Evolutionary conservation across 2,888 invertebrate species (phyloP).

Genomic region (Quadroppia sp.): DNA sequence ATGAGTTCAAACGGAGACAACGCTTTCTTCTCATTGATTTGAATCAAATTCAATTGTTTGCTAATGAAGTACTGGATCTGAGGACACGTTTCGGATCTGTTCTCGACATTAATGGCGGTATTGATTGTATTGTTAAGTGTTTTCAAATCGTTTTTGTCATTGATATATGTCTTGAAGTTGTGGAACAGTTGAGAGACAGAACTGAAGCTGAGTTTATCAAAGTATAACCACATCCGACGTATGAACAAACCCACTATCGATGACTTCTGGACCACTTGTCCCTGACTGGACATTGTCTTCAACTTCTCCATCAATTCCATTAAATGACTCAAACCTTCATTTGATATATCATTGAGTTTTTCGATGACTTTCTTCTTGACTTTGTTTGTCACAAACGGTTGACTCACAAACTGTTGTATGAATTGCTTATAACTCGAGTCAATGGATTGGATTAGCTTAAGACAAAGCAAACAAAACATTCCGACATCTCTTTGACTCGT

Average conservation of each 20-base stretch:
- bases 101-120: background rate
- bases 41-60: slow-evolving; percentile 39
- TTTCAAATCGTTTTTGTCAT: background rate
- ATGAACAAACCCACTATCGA: slow-evolving; percentile 40
- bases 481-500: slow-evolving; percentile 37
- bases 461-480: slow-evolving; percentile 34
- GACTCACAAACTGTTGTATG: background rate
- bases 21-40: slow-evolving; percentile 41
- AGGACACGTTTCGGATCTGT: slow-evolving; percentile 11
- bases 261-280: slow-evolving; percentile 8
- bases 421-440: slow-evolving; percentile 31
- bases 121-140: background rate
- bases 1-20: slow-evolving; percentile 32
- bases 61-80: slow-evolving; percentile 38
- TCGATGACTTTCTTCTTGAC: slow-evolving; percentile 29
- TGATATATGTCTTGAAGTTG: slow-evolving; percentile 1
- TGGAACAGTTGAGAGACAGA: slow-evolving; percentile 34
- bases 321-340: slow-evolving; percentile 11
- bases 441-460: slow-evolving; percentile 37
- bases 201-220: slow-evolving; percentile 38
- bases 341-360: slow-evolving; percentile 1
- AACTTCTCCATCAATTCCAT: slow-evolving; percentile 19
- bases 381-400: background rate
- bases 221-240: slow-evolving; percentile 36
- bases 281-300: slow-evolving; percentile 25